Evolutionary conservation across 1,140 invertebrate species (phyloP), one percentile per base, ranked within the genome.

Genomic region (Drosophila sp.): DNA sequence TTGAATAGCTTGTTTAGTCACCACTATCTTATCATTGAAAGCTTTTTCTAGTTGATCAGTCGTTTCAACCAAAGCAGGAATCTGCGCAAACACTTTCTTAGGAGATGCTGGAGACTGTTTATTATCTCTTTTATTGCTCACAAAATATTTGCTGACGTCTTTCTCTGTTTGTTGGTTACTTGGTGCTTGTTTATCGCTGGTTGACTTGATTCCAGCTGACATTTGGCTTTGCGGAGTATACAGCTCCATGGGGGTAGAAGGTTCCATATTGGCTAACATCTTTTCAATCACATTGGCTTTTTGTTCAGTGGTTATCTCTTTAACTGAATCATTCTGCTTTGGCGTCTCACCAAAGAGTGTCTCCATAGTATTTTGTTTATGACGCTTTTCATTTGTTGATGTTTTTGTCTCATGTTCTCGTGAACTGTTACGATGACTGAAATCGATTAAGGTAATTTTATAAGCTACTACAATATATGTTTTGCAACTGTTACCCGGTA

Each of bases 401-500:
- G n/a, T 9, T 46, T 70, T 63, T 4, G 14, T 9, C 6, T 56
- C 21, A 2, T 7, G 8, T 43, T 69, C 65, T 2, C 38, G 11
- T 0, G 48, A 40, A 6, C 9, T 41, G 7, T 36, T 11, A 7
- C 2, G 18, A 32, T 53, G 43, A 38, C 63, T 73, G 41, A n/a
- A 67, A 73, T 4, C 11, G 8, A 14, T 13, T 43, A 46, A 25
- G 11, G 8, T 48, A 18, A 11, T 32, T 59, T 58, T 61, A 51
- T 51, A 51, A 54, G 25, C 25, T 25, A 6, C 14, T 14, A 16
- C 29, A 36, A 25, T 32, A 51, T 3, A 63, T 4, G 4, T 40
- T 38, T 2, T 6, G 11, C 25, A 0, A 6, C 18, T 6, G 43
- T 71, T 51, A 84, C 80, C 73, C 64, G 13, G 2, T 29, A 13